These are phyloP conservation scores for Scolanthus callimorphus DNA, from an alignment of 92 coral and sea anemone genomes.

Conservation along the genomic window DNA sequence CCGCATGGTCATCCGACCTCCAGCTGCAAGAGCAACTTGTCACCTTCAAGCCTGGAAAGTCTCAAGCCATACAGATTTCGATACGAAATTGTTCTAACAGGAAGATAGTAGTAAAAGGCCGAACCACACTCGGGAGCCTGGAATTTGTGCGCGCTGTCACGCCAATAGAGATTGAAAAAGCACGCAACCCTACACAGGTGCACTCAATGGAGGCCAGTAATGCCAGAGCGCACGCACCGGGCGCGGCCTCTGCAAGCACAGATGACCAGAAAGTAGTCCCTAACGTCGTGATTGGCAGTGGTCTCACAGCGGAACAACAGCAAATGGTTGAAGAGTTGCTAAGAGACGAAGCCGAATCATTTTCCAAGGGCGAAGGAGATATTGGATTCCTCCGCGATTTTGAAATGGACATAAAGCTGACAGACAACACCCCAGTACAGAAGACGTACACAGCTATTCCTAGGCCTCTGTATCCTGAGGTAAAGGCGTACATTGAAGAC, in stretches of 20 bases:
- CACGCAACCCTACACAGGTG: not conserved
- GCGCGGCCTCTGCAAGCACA: no score
- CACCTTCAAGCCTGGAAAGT: not conserved
- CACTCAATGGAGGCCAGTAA: not conserved
- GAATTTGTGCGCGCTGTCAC: not conserved
- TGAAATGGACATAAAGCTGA: conserved; percentile 1
- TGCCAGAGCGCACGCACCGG: not conserved
- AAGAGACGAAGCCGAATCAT: no score
- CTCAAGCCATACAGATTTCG: not conserved
- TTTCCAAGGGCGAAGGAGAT: no score
- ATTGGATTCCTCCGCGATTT: no score
- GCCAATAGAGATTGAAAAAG: not conserved
- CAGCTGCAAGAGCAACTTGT: not conserved
- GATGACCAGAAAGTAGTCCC: not conserved
- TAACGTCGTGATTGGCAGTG: not conserved
- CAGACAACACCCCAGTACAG: conserved; percentile 28
- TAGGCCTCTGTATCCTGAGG: conserved; percentile 13
- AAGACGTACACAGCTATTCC: conserved; percentile 13
- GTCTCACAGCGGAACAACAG: not conserved
- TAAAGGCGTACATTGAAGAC: conserved; percentile 16
- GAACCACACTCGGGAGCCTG: not conserved
- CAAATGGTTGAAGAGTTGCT: not conserved
- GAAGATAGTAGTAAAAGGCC: not conserved
- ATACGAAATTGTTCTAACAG: not conserved
- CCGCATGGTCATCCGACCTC: not conserved